Evolutionary conservation across 2,888 invertebrate species (phyloP), one percentile per base, ranked within the genome.

Genomic region (Nowickia ferox): DNA sequence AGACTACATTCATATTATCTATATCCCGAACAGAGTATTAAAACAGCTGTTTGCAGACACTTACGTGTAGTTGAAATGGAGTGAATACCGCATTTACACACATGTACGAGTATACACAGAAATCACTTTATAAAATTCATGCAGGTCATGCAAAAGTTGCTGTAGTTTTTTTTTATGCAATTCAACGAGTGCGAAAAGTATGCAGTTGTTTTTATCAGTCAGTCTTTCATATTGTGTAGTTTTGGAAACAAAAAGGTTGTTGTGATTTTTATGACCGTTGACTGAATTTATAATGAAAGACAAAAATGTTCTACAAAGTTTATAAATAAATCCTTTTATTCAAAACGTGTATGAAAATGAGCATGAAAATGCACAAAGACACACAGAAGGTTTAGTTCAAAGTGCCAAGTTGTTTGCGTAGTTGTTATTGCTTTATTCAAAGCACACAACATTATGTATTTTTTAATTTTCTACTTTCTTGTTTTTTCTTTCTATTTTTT

Each of bases 211-310:
- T 30, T 55, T 48, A 65, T 19, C 19, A 53, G 48, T 59, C 61
- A 40, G 66, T 59, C 40, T 38, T 19, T 48, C 46, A 57, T 51
- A 51, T 61, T 57, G 30, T 30, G 30, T 30, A 57, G 22, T 44
- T 15, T 59, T 48, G 61, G 4, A n/a, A 15, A 19, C 51, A 38
- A 46, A 48, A 57, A 19, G 30, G 6, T 30, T 13, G 42, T 80
- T 65, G 19, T 68, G 66, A 77, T 72, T 80, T 68, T 80, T 80
- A 80, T 77, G 77, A 68, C 84, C 72, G 51, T 68, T 77, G 81
- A 80, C 84, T 61, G 68, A 68, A 68, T 84, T 71, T 65, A 48
- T 57, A 81, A 84, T 72, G 65, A 78, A 77, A 84, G 48, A 46
- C 44, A 78, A 79, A 59, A 74, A 72, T 51, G 11, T 51, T 59